Conservation (phyloP, 2,113 vertebrate species). For the Rutilus rutilus region DNA sequence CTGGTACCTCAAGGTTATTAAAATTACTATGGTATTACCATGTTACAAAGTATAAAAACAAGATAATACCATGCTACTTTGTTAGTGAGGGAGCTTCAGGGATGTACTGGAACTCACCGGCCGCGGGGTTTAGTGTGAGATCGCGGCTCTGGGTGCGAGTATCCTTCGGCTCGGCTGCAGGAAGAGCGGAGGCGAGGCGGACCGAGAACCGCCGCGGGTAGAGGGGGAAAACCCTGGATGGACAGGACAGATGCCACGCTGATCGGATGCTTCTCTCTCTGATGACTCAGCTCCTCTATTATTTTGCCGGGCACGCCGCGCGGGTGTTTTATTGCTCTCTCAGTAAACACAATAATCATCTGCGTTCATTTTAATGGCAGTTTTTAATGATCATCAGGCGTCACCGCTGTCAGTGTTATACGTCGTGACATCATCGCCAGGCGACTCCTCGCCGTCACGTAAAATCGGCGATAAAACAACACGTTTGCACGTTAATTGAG, state of each 20-base stretch:
- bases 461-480: slow-evolving; percentile 5
- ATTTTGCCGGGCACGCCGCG: not conserved
- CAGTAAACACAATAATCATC: slow-evolving; percentile 40
- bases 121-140: not conserved
- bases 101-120: slow-evolving; percentile 12
- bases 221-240: slow-evolving; percentile 26
- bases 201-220: slow-evolving; percentile 32
- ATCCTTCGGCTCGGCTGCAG: slow-evolving; percentile 2
- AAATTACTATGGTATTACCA: not conserved
- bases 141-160: slow-evolving; percentile 8
- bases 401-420: slow-evolving; percentile 76
- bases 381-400: slow-evolving; percentile 78
- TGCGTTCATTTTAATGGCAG: slow-evolving; percentile 71
- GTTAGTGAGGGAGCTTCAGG: not conserved
- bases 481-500: too few relatives aligned
- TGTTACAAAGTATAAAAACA: slow-evolving; percentile 1
- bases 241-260: slow-evolving; percentile 33
- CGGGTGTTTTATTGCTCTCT: not conserved
- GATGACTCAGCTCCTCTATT: not conserved
- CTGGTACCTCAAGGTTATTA: not conserved
- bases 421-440: slow-evolving; percentile 77
- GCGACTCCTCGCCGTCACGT: slow-evolving; percentile 68
- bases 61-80: not conserved
- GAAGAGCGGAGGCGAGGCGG: slow-evolving; percentile 34
- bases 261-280: not conserved